Evolutionary conservation across 2,888 invertebrate species (phyloP), one percentile per base, ranked within the genome.

Genomic region (Ophioninae sp.): DNA sequence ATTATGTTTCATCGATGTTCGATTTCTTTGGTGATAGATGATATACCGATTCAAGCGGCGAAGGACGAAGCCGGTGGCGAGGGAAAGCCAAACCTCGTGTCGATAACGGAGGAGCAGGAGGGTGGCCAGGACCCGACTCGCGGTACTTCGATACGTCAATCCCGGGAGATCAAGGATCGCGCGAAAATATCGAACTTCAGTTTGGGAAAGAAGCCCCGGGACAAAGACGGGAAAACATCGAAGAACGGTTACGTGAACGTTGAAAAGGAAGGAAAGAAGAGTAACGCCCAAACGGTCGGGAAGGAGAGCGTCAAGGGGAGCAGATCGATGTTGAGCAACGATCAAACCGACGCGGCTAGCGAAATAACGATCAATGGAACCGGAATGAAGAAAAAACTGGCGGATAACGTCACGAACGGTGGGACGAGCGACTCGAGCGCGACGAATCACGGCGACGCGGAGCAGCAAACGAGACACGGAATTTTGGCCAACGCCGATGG

Each of bases 11-110:
- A 17, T 62, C 8, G 17, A 21, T 59, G 10, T 59, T 56, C 88
- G 88, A 75, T 90, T 87, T 90, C 88, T 91, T 94, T 94, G n/a
- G n/a, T n/a, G n/a, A 79, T 94, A 97, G 97, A 97, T 94, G 97
- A 97, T 93, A 97, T 97, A 93, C 97, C 97, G 68, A 97, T 97
- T 89, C 97, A 97, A 94, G 95, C 95, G 69, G 95, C 95, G 13
- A 95, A 95, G 90, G 95, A 94, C 68, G 94, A 95, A 79, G 93
- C 94, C 10, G 89, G 88, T 37, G 93, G 93, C 6, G 96, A 95
- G 79, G 94, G 94, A 1, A 94, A 94, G 64, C 94, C 94, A 82
- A 93, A 95, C 89, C 93, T 96, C 57, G 94, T 95, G 67, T 95
- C 96, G 0, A 96, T 96, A 87, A 95, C 95, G 0, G 96, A 96